Evolutionary conservation across 1,140 invertebrate species (phyloP).

Genomic region (Platorchestia sp.): DNA sequence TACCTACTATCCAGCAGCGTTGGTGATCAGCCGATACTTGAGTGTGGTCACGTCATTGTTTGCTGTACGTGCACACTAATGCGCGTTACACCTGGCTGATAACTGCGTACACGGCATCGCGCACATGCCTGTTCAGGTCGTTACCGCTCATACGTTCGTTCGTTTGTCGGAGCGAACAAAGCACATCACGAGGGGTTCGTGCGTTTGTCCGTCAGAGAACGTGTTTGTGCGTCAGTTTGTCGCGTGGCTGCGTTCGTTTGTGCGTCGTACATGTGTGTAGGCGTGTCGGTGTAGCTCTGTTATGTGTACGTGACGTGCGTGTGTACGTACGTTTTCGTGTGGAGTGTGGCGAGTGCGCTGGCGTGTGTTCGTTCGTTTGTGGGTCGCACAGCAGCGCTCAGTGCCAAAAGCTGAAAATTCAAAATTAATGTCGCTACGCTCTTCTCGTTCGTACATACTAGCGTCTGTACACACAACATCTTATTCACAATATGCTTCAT

Average conservation of each 20-base stretch:
- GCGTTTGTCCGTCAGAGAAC: background rate
- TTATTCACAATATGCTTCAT: background rate
- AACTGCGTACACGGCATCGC: background rate
- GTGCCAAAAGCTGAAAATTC: constrained; percentile 43
- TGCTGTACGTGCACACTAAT: constrained; percentile 5
- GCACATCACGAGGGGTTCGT: constrained; percentile 22
- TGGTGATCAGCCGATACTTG: background rate
- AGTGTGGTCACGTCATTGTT: background rate
- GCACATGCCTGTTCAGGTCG: constrained; percentile 37
- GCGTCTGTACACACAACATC: background rate
- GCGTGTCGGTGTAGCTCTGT: constrained; percentile 55
- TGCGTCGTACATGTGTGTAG: constrained; percentile 26
- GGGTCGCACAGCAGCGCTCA: background rate
- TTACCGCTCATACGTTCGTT: background rate
- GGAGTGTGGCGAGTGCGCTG: background rate
- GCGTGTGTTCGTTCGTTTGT: background rate
- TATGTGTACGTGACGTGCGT: constrained; percentile 48
- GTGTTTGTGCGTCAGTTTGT: constrained; percentile 34
- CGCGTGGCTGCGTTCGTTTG: background rate
- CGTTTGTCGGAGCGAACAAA: constrained; percentile 31
- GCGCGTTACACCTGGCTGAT: background rate
- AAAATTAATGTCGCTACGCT: constrained; percentile 33
- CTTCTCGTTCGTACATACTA: background rate
- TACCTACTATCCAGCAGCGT: background rate
- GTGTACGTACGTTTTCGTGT: constrained; percentile 12